Percentiles rank a stretch among this genome's conserved stretches.
phyloP scores from a whole-genome alignment of 2,797 vertebrate species.

The Chiropotes sagulatus region DNA sequence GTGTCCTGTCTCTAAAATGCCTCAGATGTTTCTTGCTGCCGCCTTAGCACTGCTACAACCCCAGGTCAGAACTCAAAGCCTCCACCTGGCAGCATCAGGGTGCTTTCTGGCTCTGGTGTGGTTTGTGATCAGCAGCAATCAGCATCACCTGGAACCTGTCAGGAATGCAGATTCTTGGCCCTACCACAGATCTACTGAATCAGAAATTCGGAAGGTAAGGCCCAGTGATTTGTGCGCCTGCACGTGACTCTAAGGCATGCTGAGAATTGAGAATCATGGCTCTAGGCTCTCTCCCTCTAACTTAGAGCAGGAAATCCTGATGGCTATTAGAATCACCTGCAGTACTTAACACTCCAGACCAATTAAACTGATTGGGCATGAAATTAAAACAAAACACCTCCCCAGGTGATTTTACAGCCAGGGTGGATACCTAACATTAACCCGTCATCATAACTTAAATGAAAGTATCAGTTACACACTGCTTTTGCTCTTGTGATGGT shows the following conservation, averaged over 20 bases:
- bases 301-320: neutral
- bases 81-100: too few species aligned
- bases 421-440: neutral
- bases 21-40: neutral
- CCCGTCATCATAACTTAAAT: neutral
- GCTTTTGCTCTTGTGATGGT: neutral
- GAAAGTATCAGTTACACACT: neutral
- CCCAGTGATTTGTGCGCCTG: neutral
- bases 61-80: neutral
- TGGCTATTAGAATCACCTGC: neutral
- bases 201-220: neutral
- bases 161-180: neutral
- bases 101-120: neutral
- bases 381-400: neutral
- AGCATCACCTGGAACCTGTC: neutral
- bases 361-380: neutral
- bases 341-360: neutral
- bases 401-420: neutral
- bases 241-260: neutral
- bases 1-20: neutral
- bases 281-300: neutral
- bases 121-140: neutral
- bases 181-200: too few species aligned
- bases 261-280: neutral
- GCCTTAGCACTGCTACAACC: too few species aligned